Evolutionary conservation across 2,888 invertebrate species (phyloP), one percentile per base, ranked within the genome.

Genomic region (Tiliacea citrago): DNA sequence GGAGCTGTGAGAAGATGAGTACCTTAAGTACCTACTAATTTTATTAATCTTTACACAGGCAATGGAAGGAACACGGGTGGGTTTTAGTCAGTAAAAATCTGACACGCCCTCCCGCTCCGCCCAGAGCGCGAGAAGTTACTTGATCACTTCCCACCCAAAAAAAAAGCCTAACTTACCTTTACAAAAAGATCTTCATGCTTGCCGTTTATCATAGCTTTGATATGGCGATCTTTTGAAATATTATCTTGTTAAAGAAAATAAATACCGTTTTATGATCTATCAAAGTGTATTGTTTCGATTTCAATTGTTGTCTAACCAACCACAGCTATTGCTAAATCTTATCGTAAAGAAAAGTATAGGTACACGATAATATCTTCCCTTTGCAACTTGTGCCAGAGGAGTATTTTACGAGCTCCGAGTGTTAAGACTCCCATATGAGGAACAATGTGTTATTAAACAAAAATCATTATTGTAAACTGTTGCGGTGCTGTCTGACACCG

Each of bases 371-470:
- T 39, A 55, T 70, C 35, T 62, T 62, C 1, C 61, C 57, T 79
- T 84, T 71, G 24, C 73, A 71, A 70, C 79, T 87, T 89, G 82
- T 57, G 77, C 83, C 82, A 72, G 77, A 78, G 62, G 68, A 85
- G 75, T 82, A 81, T 86, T 93, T 93, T 92, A 92, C 91, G 92
- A 91, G 88, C 90, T 87, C 86, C 87, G 87, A 90, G 89, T 90
- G 88, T 82, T 86, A 82, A 82, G 83, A 86, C 91, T 68, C 16
- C 70, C 90, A 87, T 92, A 90, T 90, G 91, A 84, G 91, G 93
- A 95, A 95, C 95, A 95, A 95, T 95, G 91, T 93, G 92, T 91
- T 94, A 93, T 94, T 95, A 93, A 94, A 92, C 91, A 88, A 92
- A 93, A 94, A 92, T 93, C 91, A 92, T 93, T 93, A 92, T 90